phyloP scores from a whole-genome alignment of 2,888 invertebrate genomes.

The Allygus modestus region DNA sequence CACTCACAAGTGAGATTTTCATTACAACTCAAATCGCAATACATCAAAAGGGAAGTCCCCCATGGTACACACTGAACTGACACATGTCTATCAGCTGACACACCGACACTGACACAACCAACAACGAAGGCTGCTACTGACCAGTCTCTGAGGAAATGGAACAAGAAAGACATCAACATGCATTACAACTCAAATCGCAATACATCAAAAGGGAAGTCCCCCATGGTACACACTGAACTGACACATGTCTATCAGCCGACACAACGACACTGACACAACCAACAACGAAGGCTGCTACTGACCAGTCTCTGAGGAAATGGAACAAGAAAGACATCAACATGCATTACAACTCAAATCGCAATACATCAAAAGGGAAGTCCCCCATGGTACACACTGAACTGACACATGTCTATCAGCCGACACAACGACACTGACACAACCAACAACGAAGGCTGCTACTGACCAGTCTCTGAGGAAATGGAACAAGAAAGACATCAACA shows the following conservation, averaged over 20 bases:
- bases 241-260: neutral
- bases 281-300: neutral
- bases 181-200: too few species aligned
- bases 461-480: neutral
- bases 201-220: neutral
- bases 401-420: neutral
- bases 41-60: neutral
- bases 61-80: neutral
- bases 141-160: neutral
- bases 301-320: neutral
- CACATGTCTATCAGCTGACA: neutral
- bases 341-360: too few species aligned
- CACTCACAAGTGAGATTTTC: too few species aligned
- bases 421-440: too few species aligned
- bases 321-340: too few species aligned
- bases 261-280: too few species aligned
- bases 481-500: too few species aligned
- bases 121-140: neutral
- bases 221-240: neutral
- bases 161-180: too few species aligned
- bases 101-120: too few species aligned
- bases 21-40: too few species aligned
- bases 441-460: neutral
- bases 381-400: neutral
- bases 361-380: neutral